phyloP scores from a whole-genome alignment of 2,888 invertebrate genomes.

The Tanytarsus gracilentus region DNA sequence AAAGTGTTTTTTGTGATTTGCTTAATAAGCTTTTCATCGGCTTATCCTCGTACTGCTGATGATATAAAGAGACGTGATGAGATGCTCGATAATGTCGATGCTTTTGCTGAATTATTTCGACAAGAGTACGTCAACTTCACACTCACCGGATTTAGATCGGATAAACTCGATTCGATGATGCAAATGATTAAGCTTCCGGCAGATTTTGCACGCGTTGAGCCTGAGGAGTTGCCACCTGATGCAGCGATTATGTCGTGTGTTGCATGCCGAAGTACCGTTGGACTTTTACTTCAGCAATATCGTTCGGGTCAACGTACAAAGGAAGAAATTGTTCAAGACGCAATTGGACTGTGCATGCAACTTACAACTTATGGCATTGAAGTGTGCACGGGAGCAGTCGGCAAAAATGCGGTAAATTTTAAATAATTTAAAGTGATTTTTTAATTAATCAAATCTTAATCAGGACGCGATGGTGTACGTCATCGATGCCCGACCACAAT shows the following conservation, averaged over 20 bases:
- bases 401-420: neutral
- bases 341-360: neutral
- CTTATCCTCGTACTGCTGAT: neutral
- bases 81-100: neutral
- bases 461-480: conserved; percentile 45
- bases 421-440: neutral
- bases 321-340: neutral
- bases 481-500: conserved; percentile 46
- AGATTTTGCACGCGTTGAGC: neutral
- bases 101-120: neutral
- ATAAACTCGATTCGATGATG: neutral
- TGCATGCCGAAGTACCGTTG: neutral
- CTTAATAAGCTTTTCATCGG: neutral
- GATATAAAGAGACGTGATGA: neutral
- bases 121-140: neutral
- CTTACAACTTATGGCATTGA: neutral
- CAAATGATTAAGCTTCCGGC: neutral
- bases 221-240: neutral
- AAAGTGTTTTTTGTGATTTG: neutral
- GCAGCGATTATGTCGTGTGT: neutral
- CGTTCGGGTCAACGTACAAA: neutral
- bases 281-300: neutral
- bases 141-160: neutral
- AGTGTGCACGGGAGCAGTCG: neutral
- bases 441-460: neutral